Percentiles rank a stretch among this genome's conserved stretches.
These are phyloP conservation scores for Rambutsinella grinnellia DNA, from an alignment of 2,888 invertebrate species.

Conservation along the genomic window DNA sequence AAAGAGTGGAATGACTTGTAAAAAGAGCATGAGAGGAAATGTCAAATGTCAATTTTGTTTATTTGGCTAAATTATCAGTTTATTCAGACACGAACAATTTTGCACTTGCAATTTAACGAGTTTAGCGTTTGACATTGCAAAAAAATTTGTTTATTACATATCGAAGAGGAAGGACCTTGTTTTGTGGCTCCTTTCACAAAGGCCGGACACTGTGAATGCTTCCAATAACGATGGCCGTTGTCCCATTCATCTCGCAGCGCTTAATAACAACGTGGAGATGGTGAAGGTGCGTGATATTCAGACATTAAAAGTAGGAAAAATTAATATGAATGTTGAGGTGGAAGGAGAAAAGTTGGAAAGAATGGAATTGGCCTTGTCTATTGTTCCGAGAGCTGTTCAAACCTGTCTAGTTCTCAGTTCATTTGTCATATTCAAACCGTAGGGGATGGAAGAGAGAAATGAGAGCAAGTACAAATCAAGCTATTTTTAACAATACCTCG, in stretches of 20 bases:
- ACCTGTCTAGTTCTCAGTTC: neutral
- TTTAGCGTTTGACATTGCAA: too few relatives aligned
- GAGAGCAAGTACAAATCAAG: neutral
- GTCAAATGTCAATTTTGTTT: constrained; percentile 21
- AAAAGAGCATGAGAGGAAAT: constrained; percentile 3
- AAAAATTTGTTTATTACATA: constrained; percentile 93
- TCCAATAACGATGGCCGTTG: constrained; percentile 94
- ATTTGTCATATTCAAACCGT: too few relatives aligned
- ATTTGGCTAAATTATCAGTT: neutral
- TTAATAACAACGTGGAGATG: constrained; percentile 93
- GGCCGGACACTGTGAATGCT: constrained; percentile 86
- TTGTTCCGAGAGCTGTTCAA: neutral
- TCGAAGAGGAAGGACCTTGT: constrained; percentile 91
- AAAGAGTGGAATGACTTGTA: too few relatives aligned
- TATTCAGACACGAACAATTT: neutral
- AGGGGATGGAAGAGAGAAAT: too few relatives aligned
- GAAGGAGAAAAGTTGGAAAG: too few relatives aligned
- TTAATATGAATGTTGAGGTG: neutral
- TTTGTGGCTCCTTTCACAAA: constrained; percentile 86
- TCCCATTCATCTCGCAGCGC: constrained; percentile 92
- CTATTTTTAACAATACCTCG: neutral
- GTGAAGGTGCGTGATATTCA: constrained; percentile 76
- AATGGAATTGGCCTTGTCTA: constrained; percentile 22
- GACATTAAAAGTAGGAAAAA: too few relatives aligned
- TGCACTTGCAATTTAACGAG: constrained; percentile 4